Percentiles rank a stretch among this genome's conserved stretches.
Evolutionary conservation across 2,797 vertebrate species (phyloP).

Genomic region (Acrossocheilus wenchowensis): DNA sequence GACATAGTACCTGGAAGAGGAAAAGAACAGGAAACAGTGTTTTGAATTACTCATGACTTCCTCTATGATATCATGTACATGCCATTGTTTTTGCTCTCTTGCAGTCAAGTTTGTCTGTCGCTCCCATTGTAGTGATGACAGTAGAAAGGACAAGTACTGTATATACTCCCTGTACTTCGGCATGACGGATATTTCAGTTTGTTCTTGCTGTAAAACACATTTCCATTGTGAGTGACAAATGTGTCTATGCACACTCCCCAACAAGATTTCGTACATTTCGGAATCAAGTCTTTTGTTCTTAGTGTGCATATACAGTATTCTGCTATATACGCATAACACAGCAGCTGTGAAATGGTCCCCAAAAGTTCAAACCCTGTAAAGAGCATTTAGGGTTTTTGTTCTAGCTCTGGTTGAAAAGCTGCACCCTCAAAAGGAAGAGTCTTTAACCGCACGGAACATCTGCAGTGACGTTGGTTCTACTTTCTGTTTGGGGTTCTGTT

Average conservation of each 20-base stretch:
- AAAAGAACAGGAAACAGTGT: background rate
- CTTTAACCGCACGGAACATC: slow-evolving; percentile 71
- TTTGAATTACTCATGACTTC: background rate
- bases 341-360: slow-evolving; percentile 4
- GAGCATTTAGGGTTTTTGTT: background rate
- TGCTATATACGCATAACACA: slow-evolving; percentile 1
- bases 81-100: background rate
- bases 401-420: background rate
- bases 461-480: slow-evolving; percentile 76
- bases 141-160: background rate
- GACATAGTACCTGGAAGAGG: background rate
- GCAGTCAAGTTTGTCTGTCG: background rate
- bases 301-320: background rate
- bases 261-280: background rate
- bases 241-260: background rate
- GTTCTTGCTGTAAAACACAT: background rate
- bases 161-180: background rate
- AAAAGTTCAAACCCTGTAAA: slow-evolving; percentile 19
- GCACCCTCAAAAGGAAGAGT: slow-evolving; percentile 66
- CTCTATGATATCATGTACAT: background rate
- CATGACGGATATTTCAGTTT: background rate
- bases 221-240: background rate
- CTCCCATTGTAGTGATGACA: background rate
- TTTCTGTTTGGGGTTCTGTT: slow-evolving; percentile 62
- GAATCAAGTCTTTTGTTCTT: background rate